Percentiles rank a stretch among this genome's conserved stretches.
These are phyloP conservation scores for Catostylus mosaicus DNA, from an alignment of 30 jellyfish, hydroid and myxozoan genomes.

Conservation along the genomic window DNA sequence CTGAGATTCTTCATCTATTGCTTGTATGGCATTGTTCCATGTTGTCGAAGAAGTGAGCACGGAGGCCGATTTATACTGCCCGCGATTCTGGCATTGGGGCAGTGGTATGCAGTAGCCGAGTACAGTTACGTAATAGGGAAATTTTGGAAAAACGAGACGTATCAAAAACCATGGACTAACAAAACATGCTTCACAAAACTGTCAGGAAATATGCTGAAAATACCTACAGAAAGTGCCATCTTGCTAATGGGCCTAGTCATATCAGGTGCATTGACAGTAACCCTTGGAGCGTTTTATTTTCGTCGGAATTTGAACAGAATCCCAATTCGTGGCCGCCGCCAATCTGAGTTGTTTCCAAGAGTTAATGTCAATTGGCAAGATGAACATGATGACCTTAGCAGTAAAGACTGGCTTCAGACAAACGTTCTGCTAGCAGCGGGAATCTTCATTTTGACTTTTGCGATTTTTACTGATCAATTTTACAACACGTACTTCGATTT, in stretches of 20 bases:
- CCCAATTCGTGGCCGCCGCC: not conserved
- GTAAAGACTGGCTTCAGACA: conserved; percentile 24
- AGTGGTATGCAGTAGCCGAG: conserved; percentile 28
- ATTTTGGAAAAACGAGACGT: not conserved
- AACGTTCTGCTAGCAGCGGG: conserved; percentile 13
- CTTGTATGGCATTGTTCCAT: conserved; percentile 15
- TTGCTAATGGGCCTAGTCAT: conserved; percentile 38
- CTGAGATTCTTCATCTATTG: conserved; percentile 19
- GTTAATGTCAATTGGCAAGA: not conserved
- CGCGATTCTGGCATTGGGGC: not conserved
- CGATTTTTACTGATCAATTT: conserved; percentile 30
- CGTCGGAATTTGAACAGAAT: not conserved
- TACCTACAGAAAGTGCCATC: conserved; percentile 31
- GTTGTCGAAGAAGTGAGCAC: not conserved
- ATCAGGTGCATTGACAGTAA: conserved; percentile 36
- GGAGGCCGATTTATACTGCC: conserved; percentile 37
- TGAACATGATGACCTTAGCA: not conserved
- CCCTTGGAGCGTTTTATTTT: conserved; percentile 32
- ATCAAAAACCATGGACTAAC: not conserved
- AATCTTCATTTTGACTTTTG: not conserved
- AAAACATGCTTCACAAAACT: not conserved
- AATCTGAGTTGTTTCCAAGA: conserved; percentile 12
- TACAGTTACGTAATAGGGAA: not conserved
- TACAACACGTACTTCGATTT: conserved; percentile 49
- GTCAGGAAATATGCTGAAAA: not conserved